phyloP scores from a whole-genome alignment of 92 coral and sea anemone species.

The Zoanthus sansibaricus region DNA sequence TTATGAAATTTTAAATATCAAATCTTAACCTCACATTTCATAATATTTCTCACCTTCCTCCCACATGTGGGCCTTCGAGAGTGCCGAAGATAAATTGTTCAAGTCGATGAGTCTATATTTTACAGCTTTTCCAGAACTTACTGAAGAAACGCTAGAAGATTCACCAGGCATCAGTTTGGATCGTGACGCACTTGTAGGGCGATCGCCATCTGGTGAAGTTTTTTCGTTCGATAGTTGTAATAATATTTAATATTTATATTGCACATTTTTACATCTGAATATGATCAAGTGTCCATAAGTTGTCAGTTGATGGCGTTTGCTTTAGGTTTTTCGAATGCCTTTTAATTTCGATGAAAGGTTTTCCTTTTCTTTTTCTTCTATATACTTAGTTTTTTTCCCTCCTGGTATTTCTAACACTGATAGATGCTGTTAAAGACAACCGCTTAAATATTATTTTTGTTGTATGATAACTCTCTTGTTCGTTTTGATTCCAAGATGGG shows the following conservation, averaged over 20 bases:
- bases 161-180: conserved; percentile 48
- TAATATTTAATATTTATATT: too few species aligned
- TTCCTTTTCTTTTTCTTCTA: conserved; percentile 53
- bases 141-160: conserved; percentile 9
- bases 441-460: too few species aligned
- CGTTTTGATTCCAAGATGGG: too few species aligned
- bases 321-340: conserved; percentile 51
- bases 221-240: conserved; percentile 13
- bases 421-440: too few species aligned
- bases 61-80: conserved; percentile 57
- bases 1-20: conserved; percentile 3
- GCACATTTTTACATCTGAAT: too few species aligned
- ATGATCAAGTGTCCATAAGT: background rate
- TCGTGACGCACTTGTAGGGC: conserved; percentile 32
- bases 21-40: background rate
- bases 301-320: conserved; percentile 43
- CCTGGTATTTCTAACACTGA: too few species aligned
- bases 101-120: conserved; percentile 39
- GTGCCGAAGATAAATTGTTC: conserved; percentile 19
- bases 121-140: conserved; percentile 32
- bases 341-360: conserved; percentile 45
- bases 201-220: conserved; percentile 11
- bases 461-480: too few species aligned
- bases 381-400: background rate
- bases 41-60: too few species aligned